These are phyloP conservation scores for Nomada goodeniana DNA, from an alignment of 2,888 invertebrate species.

Conservation along the genomic window DNA sequence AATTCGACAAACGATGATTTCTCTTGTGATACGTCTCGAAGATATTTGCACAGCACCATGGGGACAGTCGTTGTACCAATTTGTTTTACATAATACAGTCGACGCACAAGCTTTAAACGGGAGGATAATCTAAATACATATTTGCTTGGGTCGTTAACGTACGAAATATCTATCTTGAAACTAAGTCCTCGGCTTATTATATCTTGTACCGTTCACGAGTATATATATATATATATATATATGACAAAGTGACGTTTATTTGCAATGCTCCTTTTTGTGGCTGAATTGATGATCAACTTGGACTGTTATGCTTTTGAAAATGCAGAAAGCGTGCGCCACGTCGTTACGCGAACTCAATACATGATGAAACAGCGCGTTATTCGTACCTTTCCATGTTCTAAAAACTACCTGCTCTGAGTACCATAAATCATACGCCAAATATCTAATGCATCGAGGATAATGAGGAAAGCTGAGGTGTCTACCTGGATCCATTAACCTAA, in stretches of 20 bases:
- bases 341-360: no score
- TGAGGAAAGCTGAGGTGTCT: no score
- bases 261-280: background rate
- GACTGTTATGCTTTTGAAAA: background rate
- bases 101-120: background rate
- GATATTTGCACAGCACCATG: background rate
- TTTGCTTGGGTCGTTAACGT: slow-evolving; percentile 20
- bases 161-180: background rate
- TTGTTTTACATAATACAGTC: background rate
- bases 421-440: no score
- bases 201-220: background rate
- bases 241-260: background rate
- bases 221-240: background rate
- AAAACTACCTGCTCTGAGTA: no score
- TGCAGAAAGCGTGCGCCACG: background rate
- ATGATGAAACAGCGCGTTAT: no score
- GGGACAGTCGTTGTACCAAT: background rate
- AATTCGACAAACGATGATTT: background rate
- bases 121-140: slow-evolving; percentile 11
- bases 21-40: background rate
- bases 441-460: no score
- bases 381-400: no score
- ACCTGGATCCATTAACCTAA: background rate
- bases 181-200: background rate
- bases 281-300: background rate